A percentile compares a stretch with the other conserved stretches of the same genome.
Conservation (phyloP, 2,888 invertebrate genomes). For the Trachelus troglodyta region DNA sequence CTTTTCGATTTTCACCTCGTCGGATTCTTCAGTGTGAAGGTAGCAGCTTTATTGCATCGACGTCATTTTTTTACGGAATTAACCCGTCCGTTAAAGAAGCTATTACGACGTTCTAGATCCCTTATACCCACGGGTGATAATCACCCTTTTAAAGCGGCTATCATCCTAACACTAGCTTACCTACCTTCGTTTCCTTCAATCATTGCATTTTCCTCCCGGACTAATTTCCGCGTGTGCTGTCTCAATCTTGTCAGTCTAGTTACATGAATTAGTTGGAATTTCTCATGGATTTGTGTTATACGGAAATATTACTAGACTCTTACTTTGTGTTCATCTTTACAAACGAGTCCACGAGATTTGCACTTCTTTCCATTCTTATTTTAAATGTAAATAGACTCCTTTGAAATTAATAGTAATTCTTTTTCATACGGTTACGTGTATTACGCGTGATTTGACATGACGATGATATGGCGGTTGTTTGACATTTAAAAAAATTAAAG, state of each 20-base stretch:
- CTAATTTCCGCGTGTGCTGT: conserved; percentile 23
- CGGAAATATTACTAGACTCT: not conserved
- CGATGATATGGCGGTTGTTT: too few species aligned
- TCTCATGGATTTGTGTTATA: not conserved
- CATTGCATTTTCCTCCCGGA: conserved; percentile 21
- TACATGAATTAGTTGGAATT: not conserved
- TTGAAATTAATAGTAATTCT: too few species aligned
- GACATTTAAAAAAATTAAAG: too few species aligned
- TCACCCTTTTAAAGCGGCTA: not conserved
- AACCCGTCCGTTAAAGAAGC: too few species aligned
- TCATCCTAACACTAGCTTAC: not conserved
- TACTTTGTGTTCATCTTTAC: not conserved
- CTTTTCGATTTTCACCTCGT: conserved; percentile 31
- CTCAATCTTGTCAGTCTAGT: conserved; percentile 26
- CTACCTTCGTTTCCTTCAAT: conserved; percentile 28
- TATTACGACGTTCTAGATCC: not conserved
- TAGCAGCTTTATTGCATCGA: not conserved
- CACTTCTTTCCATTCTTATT: too few species aligned
- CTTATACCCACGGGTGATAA: not conserved
- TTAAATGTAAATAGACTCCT: too few species aligned
- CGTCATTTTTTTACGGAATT: not conserved
- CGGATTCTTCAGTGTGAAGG: conserved; percentile 28
- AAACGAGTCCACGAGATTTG: not conserved
- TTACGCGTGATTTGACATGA: too few species aligned
- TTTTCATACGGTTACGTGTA: too few species aligned